Conservation (phyloP, 2,888 invertebrate genomes). For the Serripes groenlandicus region DNA sequence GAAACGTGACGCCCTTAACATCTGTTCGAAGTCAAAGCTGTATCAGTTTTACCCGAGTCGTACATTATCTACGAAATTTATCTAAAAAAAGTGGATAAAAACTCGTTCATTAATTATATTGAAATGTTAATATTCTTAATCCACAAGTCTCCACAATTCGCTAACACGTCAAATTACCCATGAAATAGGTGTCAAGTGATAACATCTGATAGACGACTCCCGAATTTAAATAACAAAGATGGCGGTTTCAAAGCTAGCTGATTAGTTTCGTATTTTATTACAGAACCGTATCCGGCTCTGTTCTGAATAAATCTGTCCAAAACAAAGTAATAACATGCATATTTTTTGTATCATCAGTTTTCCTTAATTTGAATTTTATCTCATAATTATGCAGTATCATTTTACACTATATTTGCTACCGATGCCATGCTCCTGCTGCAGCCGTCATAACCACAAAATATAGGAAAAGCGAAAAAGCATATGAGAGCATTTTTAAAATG, state of each 20-base stretch:
- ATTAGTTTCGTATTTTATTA: slow-evolving; percentile 30
- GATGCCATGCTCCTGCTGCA: too few relatives aligned
- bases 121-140: slow-evolving; percentile 39
- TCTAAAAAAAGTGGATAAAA: slow-evolving; percentile 9
- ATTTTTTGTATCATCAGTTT: not conserved
- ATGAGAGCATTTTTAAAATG: too few relatives aligned
- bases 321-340: slow-evolving; percentile 10
- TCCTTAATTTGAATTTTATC: not conserved
- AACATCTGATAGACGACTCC: slow-evolving; percentile 33
- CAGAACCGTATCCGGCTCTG: not conserved
- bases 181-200: slow-evolving; percentile 54
- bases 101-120: slow-evolving; percentile 5
- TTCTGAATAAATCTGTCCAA: not conserved
- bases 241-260: slow-evolving; percentile 18
- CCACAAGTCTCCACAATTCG: slow-evolving; percentile 34
- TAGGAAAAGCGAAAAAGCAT: too few relatives aligned
- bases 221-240: slow-evolving; percentile 46
- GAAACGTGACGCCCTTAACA: slow-evolving; percentile 11
- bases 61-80: slow-evolving; percentile 7
- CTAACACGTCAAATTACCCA: slow-evolving; percentile 54
- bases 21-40: slow-evolving; percentile 12
- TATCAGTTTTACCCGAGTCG: slow-evolving; percentile 4
- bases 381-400: too few relatives aligned
- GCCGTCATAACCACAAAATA: too few relatives aligned
- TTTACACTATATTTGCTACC: too few relatives aligned